Base-by-base conservation (phyloP, 2,888 invertebrate species). In the Glyphotaelius pellucidus region DNA sequence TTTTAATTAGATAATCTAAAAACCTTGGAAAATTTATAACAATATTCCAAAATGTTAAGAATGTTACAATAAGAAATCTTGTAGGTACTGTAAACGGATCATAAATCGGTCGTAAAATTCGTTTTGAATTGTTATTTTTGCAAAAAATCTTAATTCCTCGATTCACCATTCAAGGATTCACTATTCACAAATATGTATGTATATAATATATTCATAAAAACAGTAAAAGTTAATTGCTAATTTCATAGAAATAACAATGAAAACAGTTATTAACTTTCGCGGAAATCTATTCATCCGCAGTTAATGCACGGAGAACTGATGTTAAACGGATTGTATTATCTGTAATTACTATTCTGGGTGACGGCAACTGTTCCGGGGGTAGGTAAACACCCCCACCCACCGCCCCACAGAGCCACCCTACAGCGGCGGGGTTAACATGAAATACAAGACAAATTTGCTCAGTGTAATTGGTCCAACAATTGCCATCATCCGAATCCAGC, bases 391-490 rank as follows among this genome's bases (percentile, higher is more conserved):
- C 25, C 83, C 35, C 81, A 32, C 83, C 35, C 5, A 30, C 52
- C 52, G 3, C 52, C 67, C 67, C 67, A 25, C 67, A n/a, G 25
- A n/a, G 67, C 25, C 67, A 25, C n/a, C 67, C 67, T n/a, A 7
- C 67, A 38, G 35, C 35, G 83, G 31, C 83, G 83, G 35, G 83
- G 83, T 38, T 32, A 32, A 83, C 81, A 38, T 47, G 47, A 81
- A 67, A 83, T 83, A 47, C 81, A 83, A 90, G 91, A 85, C 89
- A 92, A 91, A 92, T 92, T 92, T 92, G 90, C 85, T 92, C 92
- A 91, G 90, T 83, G 91, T 92, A 92, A 92, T 92, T 92, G 91
- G 91, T 83, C 91, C 87, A 90, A 92, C 91, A 92, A 92, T 90
- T 90, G 92, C 90, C 90, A 81, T 32, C 87, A 88, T 42, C 79